These are phyloP conservation scores for Lypha dubia DNA, from an alignment of 2,888 invertebrate species.

Conservation along the genomic window DNA sequence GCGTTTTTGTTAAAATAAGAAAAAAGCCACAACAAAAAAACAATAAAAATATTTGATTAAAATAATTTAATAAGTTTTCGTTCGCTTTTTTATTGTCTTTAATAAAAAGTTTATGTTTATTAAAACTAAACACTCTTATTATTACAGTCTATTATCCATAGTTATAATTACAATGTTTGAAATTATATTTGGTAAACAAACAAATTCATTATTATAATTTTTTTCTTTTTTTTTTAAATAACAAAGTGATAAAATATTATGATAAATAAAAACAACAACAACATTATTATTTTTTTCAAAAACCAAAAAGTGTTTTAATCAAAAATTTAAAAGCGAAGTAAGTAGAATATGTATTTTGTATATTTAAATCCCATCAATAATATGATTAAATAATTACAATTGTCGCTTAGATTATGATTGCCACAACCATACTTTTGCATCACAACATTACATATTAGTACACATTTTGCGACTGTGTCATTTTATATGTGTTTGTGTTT, in stretches of 20 bases:
- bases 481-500: not conserved
- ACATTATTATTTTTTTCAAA: conserved; percentile 65
- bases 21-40: not conserved
- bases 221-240: conserved; percentile 52
- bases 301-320: conserved; percentile 62
- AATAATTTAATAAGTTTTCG: conserved; percentile 19
- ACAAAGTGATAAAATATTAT: conserved; percentile 70
- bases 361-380: not conserved
- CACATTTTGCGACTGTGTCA: not conserved
- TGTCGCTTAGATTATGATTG: no score
- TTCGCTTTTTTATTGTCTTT: conserved; percentile 39
- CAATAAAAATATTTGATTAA: not conserved
- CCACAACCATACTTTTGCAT: not conserved
- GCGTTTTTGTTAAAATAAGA: conserved; percentile 3
- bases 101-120: conserved; percentile 23
- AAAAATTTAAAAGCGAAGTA: not conserved
- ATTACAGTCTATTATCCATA: conserved; percentile 52
- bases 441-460: not conserved
- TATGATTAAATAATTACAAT: not conserved
- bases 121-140: conserved; percentile 15
- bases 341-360: no score
- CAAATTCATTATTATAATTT: conserved; percentile 46
- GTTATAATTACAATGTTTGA: conserved; percentile 34
- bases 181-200: conserved; percentile 57
- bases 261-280: conserved; percentile 53